These are phyloP conservation scores for Xiphydria camelus DNA, from an alignment of 2,888 invertebrate species.

Conservation along the genomic window DNA sequence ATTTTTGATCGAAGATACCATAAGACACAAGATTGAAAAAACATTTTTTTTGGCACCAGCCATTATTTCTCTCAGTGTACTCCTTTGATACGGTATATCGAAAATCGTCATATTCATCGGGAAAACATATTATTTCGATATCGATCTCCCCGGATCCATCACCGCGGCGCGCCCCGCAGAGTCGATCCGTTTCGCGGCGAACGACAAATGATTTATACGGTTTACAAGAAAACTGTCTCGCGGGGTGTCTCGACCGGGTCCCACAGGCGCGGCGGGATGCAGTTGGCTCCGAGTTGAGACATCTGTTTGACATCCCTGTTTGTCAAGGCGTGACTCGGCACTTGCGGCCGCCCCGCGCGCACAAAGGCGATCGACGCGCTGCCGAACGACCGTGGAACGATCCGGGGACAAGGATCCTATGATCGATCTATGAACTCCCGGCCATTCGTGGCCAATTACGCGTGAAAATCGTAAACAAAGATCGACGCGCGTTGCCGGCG, in stretches of 20 bases:
- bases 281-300: slow-evolving; percentile 31
- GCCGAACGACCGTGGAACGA: slow-evolving; percentile 4
- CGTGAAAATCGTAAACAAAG: slow-evolving; percentile 56
- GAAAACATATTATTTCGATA: too few relatives aligned
- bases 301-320: slow-evolving; percentile 59
- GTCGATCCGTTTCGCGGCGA: not conserved
- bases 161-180: too few relatives aligned
- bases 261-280: slow-evolving; percentile 6
- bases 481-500: slow-evolving; percentile 11
- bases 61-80: too few relatives aligned
- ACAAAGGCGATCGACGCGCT: slow-evolving; percentile 40
- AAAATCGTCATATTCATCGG: too few relatives aligned
- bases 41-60: too few relatives aligned
- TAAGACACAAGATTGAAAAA: too few relatives aligned
- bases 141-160: too few relatives aligned
- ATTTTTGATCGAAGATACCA: too few relatives aligned
- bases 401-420: slow-evolving; percentile 32
- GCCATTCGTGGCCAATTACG: slow-evolving; percentile 51
- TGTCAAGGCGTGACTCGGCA: slow-evolving; percentile 59
- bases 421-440: slow-evolving; percentile 51
- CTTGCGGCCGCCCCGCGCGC: slow-evolving; percentile 45
- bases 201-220: slow-evolving; percentile 15
- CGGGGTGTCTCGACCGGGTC: slow-evolving; percentile 21
- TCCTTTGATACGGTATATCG: too few relatives aligned
- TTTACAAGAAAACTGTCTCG: slow-evolving; percentile 28